Percentiles rank a stretch among this genome's conserved stretches.
Conservation (phyloP, 2,888 invertebrate species). For the Seira musarum region DNA sequence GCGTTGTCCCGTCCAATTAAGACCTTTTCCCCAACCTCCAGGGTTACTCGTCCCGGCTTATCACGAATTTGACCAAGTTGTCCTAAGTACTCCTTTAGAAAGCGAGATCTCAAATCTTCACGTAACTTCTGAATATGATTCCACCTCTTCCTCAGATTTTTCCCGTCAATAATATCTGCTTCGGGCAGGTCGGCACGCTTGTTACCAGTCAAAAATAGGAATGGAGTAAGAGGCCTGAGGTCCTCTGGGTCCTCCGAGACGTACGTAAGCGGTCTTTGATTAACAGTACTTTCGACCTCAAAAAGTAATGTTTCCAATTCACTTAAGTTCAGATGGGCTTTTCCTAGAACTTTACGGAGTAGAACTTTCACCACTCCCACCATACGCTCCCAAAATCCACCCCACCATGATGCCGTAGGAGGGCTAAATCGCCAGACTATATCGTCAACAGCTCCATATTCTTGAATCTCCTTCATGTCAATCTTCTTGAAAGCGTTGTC, state of each 20-base stretch:
- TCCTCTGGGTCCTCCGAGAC: slow-evolving; percentile 19
- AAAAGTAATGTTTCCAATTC: neutral
- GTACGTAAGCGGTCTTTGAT: slow-evolving; percentile 19
- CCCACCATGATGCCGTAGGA: neutral
- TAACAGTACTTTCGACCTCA: neutral
- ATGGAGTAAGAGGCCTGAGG: too few relatives aligned
- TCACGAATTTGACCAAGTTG: neutral
- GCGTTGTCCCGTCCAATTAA: neutral
- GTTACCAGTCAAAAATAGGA: neutral
- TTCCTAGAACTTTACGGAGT: neutral
- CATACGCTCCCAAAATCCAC: neutral
- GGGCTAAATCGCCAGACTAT: neutral
- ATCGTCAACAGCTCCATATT: neutral
- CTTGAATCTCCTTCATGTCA: slow-evolving; percentile 72
- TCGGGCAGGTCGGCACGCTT: neutral
- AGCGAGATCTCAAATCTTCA: neutral
- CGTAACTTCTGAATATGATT: neutral
- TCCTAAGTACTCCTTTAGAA: slow-evolving; percentile 14
- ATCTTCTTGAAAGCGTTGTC: slow-evolving; percentile 74
- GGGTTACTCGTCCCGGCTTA: too few relatives aligned
- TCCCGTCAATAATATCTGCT: neutral
- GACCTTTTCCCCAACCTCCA: slow-evolving; percentile 4
- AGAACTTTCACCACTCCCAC: too few relatives aligned
- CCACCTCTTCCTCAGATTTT: too few relatives aligned
- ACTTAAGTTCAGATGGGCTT: neutral